phyloP scores from a whole-genome alignment of 1,140 invertebrate species.

The Spodoptera litura region DNA sequence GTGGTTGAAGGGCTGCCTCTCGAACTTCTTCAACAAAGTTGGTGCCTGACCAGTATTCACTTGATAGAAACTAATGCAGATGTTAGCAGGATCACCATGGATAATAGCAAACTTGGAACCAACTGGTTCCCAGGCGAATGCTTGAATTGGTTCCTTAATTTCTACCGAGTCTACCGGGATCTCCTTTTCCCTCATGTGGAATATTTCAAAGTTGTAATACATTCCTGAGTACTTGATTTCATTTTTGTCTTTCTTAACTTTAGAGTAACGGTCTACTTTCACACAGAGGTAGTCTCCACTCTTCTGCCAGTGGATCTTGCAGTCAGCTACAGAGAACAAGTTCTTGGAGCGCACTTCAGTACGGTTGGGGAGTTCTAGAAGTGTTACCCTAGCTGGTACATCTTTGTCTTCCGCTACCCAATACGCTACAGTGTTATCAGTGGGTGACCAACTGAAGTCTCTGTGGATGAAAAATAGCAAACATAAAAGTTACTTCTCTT shows the following conservation, averaged over 20 bases:
- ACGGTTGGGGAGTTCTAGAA: constrained; percentile 94
- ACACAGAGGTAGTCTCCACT: constrained; percentile 98
- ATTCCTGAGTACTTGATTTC: constrained; percentile 98
- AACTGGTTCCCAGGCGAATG: constrained; percentile 99
- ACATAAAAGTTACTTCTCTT: not conserved
- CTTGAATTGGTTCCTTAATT: constrained; percentile 96
- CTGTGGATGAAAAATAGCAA: constrained; percentile 69
- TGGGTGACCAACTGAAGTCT: constrained; percentile 99
- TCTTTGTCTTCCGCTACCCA: constrained; percentile 99
- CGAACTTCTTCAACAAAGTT: constrained; percentile 94
- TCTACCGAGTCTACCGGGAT: constrained; percentile 99
- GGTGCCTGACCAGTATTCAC: constrained; percentile 96
- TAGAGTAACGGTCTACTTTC: constrained; percentile 98
- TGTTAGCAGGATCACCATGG: constrained; percentile 95
- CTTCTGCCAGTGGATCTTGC: constrained; percentile 99
- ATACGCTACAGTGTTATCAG: constrained; percentile 98
- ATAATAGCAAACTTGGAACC: constrained; percentile 98
- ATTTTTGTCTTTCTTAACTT: constrained; percentile 95
- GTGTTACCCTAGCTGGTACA: constrained; percentile 94
- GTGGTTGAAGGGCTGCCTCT: constrained; percentile 96
- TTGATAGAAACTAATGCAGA: constrained; percentile 97
- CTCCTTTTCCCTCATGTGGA: constrained; percentile 99
- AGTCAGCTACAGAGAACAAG: constrained; percentile 98
- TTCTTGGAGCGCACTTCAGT: constrained; percentile 98
- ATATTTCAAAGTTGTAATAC: constrained; percentile 99